phyloP scores from a whole-genome alignment of 1,140 invertebrate species.

The Brachystomella parvula region DNA sequence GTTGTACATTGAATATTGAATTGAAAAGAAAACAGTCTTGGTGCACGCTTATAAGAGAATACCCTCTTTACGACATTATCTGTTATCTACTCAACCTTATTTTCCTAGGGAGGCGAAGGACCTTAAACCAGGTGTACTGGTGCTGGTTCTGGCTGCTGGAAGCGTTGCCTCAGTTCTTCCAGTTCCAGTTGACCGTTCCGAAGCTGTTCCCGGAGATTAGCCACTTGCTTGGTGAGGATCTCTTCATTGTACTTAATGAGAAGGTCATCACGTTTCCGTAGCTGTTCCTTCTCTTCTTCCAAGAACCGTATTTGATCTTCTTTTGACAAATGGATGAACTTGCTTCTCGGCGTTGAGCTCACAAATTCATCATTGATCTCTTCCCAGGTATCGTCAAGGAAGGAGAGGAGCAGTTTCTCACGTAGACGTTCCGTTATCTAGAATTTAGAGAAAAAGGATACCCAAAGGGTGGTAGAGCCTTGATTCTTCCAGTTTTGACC shows the following conservation, averaged over 20 bases:
- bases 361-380: background rate
- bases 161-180: background rate
- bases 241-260: slow-evolving; percentile 1
- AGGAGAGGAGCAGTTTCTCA: background rate
- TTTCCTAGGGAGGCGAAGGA: too few species aligned
- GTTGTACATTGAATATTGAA: too few species aligned
- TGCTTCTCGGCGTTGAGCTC: background rate
- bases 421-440: background rate
- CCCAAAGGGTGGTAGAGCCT: too few species aligned
- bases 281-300: background rate
- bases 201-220: background rate
- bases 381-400: slow-evolving; percentile 1
- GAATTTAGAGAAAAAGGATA: too few species aligned
- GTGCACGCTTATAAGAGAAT: too few species aligned
- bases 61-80: too few species aligned
- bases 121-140: too few species aligned
- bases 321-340: background rate
- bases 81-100: too few species aligned
- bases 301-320: background rate
- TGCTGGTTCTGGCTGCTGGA: too few species aligned
- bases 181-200: background rate
- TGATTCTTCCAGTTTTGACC: too few species aligned
- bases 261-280: background rate
- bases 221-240: background rate
- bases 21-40: too few species aligned